These are phyloP conservation scores for Chloropsis hardwickii DNA, from an alignment of 2,113 vertebrate genomes.

Conservation along the genomic window DNA sequence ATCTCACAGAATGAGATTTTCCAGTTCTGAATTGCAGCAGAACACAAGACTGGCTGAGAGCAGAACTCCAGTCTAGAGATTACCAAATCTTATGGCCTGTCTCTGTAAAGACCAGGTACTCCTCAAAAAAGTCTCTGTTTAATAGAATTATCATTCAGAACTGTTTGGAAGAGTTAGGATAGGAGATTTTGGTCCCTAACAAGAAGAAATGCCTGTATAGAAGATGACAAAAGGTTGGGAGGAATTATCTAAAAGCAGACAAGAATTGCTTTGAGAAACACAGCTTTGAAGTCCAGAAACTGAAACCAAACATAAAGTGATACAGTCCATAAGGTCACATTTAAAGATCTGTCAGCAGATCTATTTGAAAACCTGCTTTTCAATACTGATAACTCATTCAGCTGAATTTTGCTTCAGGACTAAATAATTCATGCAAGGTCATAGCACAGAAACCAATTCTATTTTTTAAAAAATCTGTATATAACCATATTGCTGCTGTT, in stretches of 20 bases:
- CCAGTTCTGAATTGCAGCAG: not conserved
- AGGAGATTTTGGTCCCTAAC: not conserved
- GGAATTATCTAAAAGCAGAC: not conserved
- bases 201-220: not conserved
- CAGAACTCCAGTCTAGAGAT: not conserved
- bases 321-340: not conserved
- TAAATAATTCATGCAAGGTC: not conserved
- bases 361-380: not conserved
- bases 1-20: not conserved
- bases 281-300: not conserved
- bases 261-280: not conserved
- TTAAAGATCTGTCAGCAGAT: constrained; percentile 3
- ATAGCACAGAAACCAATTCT: not conserved
- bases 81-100: not conserved
- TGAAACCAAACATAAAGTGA: not conserved
- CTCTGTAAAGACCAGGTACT: not conserved
- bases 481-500: not conserved
- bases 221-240: not conserved
- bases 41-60: not conserved
- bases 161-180: not conserved
- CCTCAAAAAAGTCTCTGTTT: not conserved
- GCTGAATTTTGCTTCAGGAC: constrained; percentile 3
- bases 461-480: not conserved
- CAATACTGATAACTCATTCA: not conserved
- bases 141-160: not conserved